Percentiles rank a stretch among this genome's conserved stretches.
These are phyloP conservation scores for Nemoura dubitans DNA, from an alignment of 2,888 invertebrate species.

Conservation along the genomic window DNA sequence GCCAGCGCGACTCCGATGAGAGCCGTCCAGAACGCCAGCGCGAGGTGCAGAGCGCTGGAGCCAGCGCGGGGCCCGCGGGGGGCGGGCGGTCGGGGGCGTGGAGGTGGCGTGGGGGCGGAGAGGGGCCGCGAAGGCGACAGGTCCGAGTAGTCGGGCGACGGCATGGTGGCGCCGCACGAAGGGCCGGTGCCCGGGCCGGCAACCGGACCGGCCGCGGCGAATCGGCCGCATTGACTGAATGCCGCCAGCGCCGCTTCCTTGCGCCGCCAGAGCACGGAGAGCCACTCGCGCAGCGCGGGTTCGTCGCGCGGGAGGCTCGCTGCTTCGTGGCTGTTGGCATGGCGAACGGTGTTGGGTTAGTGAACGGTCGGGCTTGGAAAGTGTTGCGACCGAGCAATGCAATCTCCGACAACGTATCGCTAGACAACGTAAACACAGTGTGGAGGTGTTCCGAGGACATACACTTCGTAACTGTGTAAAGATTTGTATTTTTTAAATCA, in stretches of 20 bases:
- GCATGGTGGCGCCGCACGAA: conserved; percentile 53
- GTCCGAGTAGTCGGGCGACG: conserved; percentile 46
- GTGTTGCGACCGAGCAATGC: no score
- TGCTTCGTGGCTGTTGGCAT: conserved; percentile 66
- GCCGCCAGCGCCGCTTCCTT: conserved; percentile 71
- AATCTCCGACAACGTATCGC: no score
- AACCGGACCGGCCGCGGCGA: conserved; percentile 51
- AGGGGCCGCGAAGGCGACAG: conserved; percentile 30
- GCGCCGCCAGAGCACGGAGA: conserved; percentile 71
- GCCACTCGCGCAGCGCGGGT: conserved; percentile 67
- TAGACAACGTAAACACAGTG: no score
- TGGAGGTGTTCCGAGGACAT: no score
- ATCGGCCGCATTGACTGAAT: conserved; percentile 67
- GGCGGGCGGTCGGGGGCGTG: background rate
- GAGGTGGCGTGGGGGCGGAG: background rate
- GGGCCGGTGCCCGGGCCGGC: conserved; percentile 66
- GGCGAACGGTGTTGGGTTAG: background rate
- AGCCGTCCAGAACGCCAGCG: conserved; percentile 73
- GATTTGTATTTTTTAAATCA: no score
- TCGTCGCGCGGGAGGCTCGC: conserved; percentile 69
- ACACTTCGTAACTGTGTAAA: no score
- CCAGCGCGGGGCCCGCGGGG: background rate
- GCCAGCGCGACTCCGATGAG: conserved; percentile 63
- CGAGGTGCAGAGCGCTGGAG: conserved; percentile 61
- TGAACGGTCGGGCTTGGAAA: no score